Conservation (phyloP, 2,113 vertebrate species). For the Actenoides lindsayi region DNA sequence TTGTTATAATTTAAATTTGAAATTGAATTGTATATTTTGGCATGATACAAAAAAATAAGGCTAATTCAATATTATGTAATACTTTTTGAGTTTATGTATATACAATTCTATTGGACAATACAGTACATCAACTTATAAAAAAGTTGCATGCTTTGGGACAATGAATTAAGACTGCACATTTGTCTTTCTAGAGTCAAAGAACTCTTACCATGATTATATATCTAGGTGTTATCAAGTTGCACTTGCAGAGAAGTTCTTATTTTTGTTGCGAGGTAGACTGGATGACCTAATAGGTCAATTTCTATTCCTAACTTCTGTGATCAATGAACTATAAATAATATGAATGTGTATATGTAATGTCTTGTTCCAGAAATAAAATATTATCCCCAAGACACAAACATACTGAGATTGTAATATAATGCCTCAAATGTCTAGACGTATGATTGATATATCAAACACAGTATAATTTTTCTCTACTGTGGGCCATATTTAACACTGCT, state of each 20-base stretch:
- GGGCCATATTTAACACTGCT: neutral
- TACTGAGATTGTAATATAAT: conserved; percentile 29
- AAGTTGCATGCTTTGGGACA: neutral
- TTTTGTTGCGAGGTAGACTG: neutral
- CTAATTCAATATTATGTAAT: neutral
- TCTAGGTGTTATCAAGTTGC: neutral
- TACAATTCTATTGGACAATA: neutral
- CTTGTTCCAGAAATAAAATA: conserved; percentile 36
- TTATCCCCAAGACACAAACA: neutral
- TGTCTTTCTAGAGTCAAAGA: neutral
- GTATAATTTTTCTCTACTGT: neutral
- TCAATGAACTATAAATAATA: conserved; percentile 28
- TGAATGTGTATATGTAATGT: neutral
- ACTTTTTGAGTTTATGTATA: neutral
- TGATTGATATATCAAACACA: neutral
- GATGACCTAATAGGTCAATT: conserved; percentile 47
- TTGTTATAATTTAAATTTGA: neutral
- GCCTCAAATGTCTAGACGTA: neutral
- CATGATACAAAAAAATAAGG: neutral
- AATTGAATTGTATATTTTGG: neutral
- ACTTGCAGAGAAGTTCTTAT: neutral
- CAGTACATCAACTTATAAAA: neutral
- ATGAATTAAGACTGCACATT: neutral
- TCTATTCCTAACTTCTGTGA: neutral
- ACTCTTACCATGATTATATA: neutral